Conservation (phyloP, 2,797 vertebrate genomes). For the Halcyon chelicuti region DNA sequence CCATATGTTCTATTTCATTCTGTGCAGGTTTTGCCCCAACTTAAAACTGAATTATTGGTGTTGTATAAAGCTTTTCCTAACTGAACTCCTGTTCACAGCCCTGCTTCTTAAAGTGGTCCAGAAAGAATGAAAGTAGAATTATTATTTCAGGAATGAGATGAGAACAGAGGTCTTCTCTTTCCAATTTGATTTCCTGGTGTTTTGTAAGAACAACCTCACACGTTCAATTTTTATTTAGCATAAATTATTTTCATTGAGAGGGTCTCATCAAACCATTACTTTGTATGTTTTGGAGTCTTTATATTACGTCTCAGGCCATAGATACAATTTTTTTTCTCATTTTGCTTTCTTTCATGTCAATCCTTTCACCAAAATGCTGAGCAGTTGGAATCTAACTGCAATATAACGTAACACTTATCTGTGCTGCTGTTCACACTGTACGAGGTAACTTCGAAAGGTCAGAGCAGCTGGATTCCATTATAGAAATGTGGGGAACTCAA, state of each 20-base stretch:
- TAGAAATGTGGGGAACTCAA: constrained; percentile 66
- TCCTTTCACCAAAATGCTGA: background rate
- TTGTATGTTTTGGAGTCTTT: background rate
- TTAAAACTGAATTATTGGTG: background rate
- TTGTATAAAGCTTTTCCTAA: background rate
- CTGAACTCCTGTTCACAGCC: background rate
- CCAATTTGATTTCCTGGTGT: background rate
- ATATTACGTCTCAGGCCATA: background rate
- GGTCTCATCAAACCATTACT: constrained; percentile 39
- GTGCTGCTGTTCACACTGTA: constrained; percentile 76
- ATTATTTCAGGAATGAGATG: background rate
- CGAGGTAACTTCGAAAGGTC: constrained; percentile 74
- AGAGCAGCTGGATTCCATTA: constrained; percentile 80
- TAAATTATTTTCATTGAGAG: background rate
- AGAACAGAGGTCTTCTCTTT: background rate
- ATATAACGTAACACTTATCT: constrained; percentile 71
- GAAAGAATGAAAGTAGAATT: background rate
- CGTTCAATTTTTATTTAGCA: background rate
- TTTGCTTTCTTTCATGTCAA: background rate
- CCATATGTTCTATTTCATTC: fast-evolving
- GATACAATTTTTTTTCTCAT: background rate
- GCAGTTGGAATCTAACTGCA: constrained; percentile 65
- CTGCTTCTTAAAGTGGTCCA: background rate
- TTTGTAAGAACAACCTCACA: fast-evolving
- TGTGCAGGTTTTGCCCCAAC: background rate